phyloP scores from a whole-genome alignment of 2,797 vertebrate genomes.

The Cryptoprocta ferox region DNA sequence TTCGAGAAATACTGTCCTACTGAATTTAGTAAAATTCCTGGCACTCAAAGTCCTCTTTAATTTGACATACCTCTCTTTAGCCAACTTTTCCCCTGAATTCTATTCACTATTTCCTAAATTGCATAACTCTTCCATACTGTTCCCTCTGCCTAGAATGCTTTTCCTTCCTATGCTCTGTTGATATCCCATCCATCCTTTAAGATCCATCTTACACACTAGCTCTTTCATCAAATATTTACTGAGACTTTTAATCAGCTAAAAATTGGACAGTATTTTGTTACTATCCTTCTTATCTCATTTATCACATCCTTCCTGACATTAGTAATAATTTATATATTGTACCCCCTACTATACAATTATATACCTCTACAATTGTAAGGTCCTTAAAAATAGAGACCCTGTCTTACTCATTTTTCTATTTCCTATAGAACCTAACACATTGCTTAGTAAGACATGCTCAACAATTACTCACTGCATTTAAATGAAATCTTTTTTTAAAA shows the following conservation, averaged over 20 bases:
- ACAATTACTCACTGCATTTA: neutral
- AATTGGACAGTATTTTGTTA: neutral
- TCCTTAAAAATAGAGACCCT: neutral
- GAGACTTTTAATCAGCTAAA: conserved; percentile 29
- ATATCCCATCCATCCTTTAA: conserved; percentile 27
- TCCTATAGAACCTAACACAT: neutral
- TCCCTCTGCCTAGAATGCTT: neutral
- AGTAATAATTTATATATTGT: neutral
- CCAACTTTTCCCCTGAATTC: neutral
- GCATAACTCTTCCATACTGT: neutral
- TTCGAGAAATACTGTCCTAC: conserved; percentile 9
- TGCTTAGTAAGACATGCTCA: neutral
- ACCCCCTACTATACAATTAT: neutral
- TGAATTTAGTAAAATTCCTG: conserved; percentile 10
- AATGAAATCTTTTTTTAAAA: neutral
- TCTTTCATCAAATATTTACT: conserved; percentile 28
- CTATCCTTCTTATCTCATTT: neutral
- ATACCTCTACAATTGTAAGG: neutral
- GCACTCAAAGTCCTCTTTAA: neutral
- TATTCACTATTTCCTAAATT: neutral
- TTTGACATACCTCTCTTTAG: neutral
- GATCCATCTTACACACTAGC: neutral
- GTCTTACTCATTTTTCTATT: neutral
- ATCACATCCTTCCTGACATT: neutral
- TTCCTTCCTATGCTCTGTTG: conserved; percentile 35